These are phyloP conservation scores for Trachelus stipa DNA, from an alignment of 2,888 invertebrate genomes.

Conservation along the genomic window DNA sequence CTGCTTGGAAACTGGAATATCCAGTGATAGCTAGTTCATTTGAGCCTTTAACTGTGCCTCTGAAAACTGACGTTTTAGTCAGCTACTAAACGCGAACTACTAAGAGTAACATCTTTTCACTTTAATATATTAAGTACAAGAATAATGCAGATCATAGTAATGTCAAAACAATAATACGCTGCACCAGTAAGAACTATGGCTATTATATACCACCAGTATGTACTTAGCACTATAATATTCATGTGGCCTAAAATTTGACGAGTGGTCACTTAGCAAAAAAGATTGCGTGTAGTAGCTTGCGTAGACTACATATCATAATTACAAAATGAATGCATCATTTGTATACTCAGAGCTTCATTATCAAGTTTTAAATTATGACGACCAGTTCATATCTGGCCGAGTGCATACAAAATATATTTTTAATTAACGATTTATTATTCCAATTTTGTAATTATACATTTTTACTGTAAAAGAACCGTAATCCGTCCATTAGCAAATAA, in stretches of 20 bases:
- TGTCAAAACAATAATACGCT: not conserved
- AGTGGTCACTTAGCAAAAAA: not conserved
- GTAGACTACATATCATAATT: not conserved
- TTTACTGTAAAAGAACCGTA: not conserved
- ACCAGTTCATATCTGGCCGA: not conserved
- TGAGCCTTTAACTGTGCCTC: not conserved
- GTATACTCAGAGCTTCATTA: not conserved
- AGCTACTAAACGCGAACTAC: not conserved
- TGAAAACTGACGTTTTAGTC: not conserved
- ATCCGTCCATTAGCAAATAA: constrained; percentile 18
- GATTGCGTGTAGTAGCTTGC: not conserved
- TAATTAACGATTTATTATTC: not conserved
- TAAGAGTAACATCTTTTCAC: not conserved
- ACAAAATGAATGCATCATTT: not conserved
- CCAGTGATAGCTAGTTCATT: constrained; percentile 14
- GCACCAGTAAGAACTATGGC: not conserved
- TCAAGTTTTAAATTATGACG: not conserved
- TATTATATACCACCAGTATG: not conserved
- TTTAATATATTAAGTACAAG: not conserved
- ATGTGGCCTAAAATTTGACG: not conserved
- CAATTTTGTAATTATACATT: not conserved
- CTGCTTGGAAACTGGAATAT: constrained; percentile 23
- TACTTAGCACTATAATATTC: not conserved
- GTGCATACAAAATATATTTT: not conserved
- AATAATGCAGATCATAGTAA: not conserved